Base-by-base conservation (phyloP, 2,113 vertebrate species). In the Raja brachyura region DNA sequence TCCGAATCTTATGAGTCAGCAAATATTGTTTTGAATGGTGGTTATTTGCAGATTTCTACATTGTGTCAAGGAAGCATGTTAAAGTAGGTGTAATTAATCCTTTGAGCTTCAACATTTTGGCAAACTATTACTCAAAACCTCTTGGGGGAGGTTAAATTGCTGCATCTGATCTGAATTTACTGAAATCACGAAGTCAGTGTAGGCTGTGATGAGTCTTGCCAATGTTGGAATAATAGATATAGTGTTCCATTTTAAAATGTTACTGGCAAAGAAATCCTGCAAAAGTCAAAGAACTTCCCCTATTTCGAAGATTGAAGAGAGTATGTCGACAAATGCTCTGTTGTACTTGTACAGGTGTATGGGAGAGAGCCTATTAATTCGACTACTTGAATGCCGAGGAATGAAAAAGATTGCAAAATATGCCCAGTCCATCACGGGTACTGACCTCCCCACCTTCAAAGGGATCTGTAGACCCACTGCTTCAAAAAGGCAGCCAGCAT, bases 121-220 rank as follows among this genome's bases (percentile, higher is more conserved):
- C 85, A 90, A 90, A 90, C 85, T 66, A 25, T 90, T 68, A 39
- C 81, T 90, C 86, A 90, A 90, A 90, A 90, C 63, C 13, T 66
- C 63, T 66, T 66, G 7, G 63, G 63, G 86, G 66, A 20, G 86
- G 66, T 90, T 90, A 66, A 48, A 68, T 70, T 68, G 16, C n/a
- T 68, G 86, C 66, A 68, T 90, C 31, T 68, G 63, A 70, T 70
- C 86, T 68, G 68, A 90, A 20, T 90, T 68, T 16, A 61, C 5
- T 70, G 31, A 90, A 90, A 22, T 90, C 11, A 4, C 33, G n/a
- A 66, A 16, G 68, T 90, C 68, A 6, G 16, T 90, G 63, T 68
- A 18, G 63, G 4, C 86, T 18, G n/a, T 1, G n/a, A 39, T 9
- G 68, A 4, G 61, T 39, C 68, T 90, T 90, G 86, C 3, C 61